Conservation (phyloP, 2,888 invertebrate species). For the Xestia ashworthii region DNA sequence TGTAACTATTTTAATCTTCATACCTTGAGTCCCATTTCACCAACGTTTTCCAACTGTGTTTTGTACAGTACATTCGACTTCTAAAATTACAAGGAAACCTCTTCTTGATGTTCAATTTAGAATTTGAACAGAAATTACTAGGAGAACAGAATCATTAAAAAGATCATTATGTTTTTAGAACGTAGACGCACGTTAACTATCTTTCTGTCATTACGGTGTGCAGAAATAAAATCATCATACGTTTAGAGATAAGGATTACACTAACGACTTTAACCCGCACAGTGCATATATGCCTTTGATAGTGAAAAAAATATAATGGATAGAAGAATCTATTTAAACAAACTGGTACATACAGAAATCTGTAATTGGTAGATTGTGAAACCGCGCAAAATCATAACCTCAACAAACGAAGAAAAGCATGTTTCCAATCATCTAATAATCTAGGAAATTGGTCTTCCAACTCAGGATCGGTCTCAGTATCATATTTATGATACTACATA, state of each 20-base stretch:
- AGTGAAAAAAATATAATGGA: not conserved
- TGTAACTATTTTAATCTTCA: no score
- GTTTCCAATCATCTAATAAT: not conserved
- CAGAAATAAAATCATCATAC: not conserved
- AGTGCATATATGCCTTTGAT: not conserved
- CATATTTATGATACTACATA: not conserved
- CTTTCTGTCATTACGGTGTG: not conserved
- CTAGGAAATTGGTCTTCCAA: not conserved
- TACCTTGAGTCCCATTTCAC: no score
- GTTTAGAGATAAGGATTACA: not conserved
- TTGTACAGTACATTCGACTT: no score
- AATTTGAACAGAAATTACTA: no score
- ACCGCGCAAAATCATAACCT: not conserved
- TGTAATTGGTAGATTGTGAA: not conserved
- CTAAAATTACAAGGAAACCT: no score
- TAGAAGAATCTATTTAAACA: not conserved
- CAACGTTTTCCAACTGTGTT: no score
- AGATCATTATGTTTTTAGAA: not conserved
- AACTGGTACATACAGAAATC: not conserved
- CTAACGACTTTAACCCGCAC: not conserved
- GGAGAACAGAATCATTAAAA: not conserved
- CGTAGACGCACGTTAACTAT: not conserved
- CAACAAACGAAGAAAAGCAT: not conserved
- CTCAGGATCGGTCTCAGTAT: not conserved
- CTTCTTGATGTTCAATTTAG: no score